Evolutionary conservation across 2,113 vertebrate genomes (phyloP).

Genomic region (Agapornis roseicollis): DNA sequence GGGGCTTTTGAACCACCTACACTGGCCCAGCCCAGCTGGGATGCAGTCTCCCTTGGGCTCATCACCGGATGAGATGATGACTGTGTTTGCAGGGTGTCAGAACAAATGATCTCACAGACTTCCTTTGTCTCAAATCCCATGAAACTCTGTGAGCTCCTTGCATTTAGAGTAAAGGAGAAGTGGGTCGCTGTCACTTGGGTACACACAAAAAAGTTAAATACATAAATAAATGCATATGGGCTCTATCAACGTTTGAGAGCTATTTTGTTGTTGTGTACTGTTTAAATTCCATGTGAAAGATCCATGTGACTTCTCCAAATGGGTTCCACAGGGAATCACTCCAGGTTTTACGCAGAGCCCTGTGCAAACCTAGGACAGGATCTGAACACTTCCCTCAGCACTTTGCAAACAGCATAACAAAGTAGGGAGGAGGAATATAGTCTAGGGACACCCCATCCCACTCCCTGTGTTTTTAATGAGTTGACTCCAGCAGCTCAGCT

Average conservation of each 20-base stretch:
- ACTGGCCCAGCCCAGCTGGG: neutral
- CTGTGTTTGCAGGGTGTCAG: neutral
- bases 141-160: neutral
- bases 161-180: neutral
- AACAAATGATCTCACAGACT: constrained; percentile 13
- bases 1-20: neutral
- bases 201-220: neutral
- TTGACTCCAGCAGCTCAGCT: neutral
- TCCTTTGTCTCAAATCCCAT: neutral
- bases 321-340: neutral
- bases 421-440: neutral
- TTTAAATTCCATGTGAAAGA: neutral
- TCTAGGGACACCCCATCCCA: neutral
- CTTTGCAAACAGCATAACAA: neutral
- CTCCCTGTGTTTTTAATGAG: neutral
- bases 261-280: neutral
- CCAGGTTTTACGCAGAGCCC: neutral
- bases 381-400: neutral
- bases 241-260: neutral
- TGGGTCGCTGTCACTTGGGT: neutral
- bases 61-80: neutral
- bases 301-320: neutral
- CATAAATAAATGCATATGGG: neutral
- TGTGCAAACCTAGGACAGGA: neutral
- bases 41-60: neutral